phyloP scores from a whole-genome alignment of 35 echinoderm and acorn worm species.

The Apostichopus japonicus region DNA sequence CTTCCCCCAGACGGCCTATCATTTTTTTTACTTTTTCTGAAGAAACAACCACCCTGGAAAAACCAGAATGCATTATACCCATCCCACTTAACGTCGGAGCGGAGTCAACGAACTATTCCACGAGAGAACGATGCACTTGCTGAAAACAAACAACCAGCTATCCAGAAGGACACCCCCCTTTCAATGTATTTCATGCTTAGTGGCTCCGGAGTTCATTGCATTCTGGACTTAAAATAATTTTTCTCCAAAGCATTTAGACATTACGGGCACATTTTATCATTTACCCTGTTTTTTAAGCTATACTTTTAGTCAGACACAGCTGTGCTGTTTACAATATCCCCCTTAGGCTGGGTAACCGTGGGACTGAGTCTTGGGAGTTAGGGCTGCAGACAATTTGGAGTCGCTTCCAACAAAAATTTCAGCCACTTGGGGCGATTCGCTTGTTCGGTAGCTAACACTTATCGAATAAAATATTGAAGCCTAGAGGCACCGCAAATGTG shows the following conservation, averaged over 20 bases:
- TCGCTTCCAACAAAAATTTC: constrained; percentile 47
- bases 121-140: constrained; percentile 20
- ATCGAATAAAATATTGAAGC: constrained; percentile 47
- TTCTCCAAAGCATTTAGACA: background rate
- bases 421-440: constrained; percentile 41
- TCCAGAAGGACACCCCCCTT: constrained; percentile 1
- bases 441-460: constrained; percentile 48
- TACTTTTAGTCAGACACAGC: constrained; percentile 6
- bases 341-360: constrained; percentile 25
- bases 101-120: constrained; percentile 31
- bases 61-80: background rate
- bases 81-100: constrained; percentile 12
- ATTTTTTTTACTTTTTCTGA: background rate
- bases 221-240: constrained; percentile 11
- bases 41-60: background rate
- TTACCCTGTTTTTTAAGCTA: constrained; percentile 15
- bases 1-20: constrained; percentile 6
- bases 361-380: constrained; percentile 45
- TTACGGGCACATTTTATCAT: constrained; percentile 34
- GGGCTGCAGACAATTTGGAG: constrained; percentile 49
- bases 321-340: constrained; percentile 35
- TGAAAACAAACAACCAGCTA: constrained; percentile 25
- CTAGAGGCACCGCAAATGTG: constrained; percentile 20
- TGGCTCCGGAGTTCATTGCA: constrained; percentile 5
- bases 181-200: constrained; percentile 27